A percentile compares a stretch with the other conserved stretches of the same genome.
Evolutionary conservation across 2,888 invertebrate species (phyloP).

Genomic region (Colostygia pectinataria): DNA sequence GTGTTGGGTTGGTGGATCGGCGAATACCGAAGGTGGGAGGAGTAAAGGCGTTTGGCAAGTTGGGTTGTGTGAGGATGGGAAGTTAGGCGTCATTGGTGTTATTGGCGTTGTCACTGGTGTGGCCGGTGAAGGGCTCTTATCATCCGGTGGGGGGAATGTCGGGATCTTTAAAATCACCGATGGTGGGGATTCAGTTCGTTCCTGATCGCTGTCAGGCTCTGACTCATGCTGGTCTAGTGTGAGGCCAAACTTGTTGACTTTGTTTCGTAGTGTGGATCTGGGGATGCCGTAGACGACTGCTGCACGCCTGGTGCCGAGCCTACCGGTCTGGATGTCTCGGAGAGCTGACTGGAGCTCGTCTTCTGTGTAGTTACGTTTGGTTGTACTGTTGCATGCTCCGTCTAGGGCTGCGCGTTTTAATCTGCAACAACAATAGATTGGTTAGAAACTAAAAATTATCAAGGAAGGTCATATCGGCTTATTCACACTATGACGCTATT

Average conservation of each 20-base stretch:
- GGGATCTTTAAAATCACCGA: slow-evolving; percentile 95
- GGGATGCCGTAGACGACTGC: slow-evolving; percentile 98
- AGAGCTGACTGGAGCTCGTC: slow-evolving; percentile 97
- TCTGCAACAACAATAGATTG: slow-evolving; percentile 56
- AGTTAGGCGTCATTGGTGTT: slow-evolving; percentile 73
- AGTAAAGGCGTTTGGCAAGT: slow-evolving; percentile 67
- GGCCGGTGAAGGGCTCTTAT: slow-evolving; percentile 73
- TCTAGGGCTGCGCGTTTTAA: slow-evolving; percentile 65
- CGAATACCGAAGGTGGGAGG: slow-evolving; percentile 69
- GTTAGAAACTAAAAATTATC: neutral
- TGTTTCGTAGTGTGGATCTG: slow-evolving; percentile 97
- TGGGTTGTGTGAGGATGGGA: slow-evolving; percentile 49
- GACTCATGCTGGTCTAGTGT: slow-evolving; percentile 87
- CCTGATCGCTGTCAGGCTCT: slow-evolving; percentile 75
- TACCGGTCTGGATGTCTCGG: slow-evolving; percentile 95
- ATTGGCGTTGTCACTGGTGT: slow-evolving; percentile 71
- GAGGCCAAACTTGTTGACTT: slow-evolving; percentile 91
- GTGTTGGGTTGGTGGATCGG: slow-evolving; percentile 82
- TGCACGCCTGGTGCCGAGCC: slow-evolving; percentile 95
- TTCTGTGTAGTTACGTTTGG: slow-evolving; percentile 95
- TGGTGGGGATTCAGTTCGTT: slow-evolving; percentile 81
- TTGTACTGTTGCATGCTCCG: slow-evolving; percentile 75
- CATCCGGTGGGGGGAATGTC: slow-evolving; percentile 89
- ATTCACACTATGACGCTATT: too few relatives aligned
- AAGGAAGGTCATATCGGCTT: too few relatives aligned